Base-by-base conservation (phyloP, 2,113 vertebrate genomes). In the Marmota monax region DNA sequence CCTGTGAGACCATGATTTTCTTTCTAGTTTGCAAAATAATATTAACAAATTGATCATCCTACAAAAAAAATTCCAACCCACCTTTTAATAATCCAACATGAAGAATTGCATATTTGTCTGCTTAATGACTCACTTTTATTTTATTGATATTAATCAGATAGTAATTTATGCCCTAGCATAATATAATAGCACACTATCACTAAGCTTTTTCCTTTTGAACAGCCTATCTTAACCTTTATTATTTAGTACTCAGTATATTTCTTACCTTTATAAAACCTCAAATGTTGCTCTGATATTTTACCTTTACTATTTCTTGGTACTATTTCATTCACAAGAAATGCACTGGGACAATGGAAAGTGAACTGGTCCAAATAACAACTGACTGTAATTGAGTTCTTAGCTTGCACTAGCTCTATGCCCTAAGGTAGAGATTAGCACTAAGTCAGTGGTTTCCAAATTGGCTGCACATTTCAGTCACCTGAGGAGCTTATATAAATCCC, bases 71-170 rank as follows among this genome's bases (percentile, higher is more conserved):
- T 82, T 97, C 70, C 39, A 91, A 9, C 56, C 90, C 27, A 90
- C 14, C 45, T 25, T 58, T 42, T 93, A 96, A 97, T 76, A 63
- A 98, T 78, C 2, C 29, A 42, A 45, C 83, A 74, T 22, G 13
- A 98, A 96, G 83, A 97, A 94, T 61, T 83, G 84, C 23, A 34
- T 67, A 93, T 97, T 95, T 86, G 34, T 12, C 29, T 95, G 29
- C 76, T 39, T 93, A 96, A 95, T 96, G 8, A 93, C 18, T 97
- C 96, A 95, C 85, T 97, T 18, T 39, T 91, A 25, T 84, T 97
- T 98, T 90, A 95, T 95, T 97, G 76, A 70, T n/a, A 85, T 32
- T 42, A 97, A 53, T 88, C 0, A 0, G n/a, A 88, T 96, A 84
- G 56, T 92, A 61, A 92, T 85, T 82, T 74, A 23, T 72, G 63